phyloP scores from a whole-genome alignment of 2,113 vertebrate species.

The Tursiops truncatus region DNA sequence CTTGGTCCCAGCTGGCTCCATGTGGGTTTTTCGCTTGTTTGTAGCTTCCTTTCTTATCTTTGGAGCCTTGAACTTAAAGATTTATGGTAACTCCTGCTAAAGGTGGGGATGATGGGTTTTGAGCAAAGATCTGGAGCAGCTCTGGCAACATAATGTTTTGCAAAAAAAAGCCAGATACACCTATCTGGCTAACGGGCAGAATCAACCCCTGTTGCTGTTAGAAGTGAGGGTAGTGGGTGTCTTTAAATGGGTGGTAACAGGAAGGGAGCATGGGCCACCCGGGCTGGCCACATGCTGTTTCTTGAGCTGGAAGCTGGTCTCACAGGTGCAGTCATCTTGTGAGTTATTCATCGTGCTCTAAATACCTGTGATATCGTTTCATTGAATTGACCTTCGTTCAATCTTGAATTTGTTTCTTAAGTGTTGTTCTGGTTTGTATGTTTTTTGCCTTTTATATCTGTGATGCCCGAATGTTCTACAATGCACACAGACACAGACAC shows the following conservation, averaged over 20 bases:
- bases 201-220: too few species aligned
- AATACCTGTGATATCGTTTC: background rate
- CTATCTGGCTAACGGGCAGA: background rate
- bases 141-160: background rate
- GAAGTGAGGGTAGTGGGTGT: accelerated
- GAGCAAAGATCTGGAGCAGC: background rate
- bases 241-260: background rate
- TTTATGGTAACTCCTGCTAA: background rate
- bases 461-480: background rate
- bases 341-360: background rate
- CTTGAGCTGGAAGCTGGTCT: background rate
- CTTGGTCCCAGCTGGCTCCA: background rate
- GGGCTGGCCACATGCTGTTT: accelerated
- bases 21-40: background rate
- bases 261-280: background rate
- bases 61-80: background rate
- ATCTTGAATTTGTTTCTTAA: background rate
- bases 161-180: background rate
- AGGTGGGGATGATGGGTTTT: background rate
- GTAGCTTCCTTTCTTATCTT: background rate
- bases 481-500: accelerated
- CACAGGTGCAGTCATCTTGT: accelerated
- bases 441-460: background rate
- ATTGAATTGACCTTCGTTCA: background rate
- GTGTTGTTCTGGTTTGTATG: background rate